Evolutionary conservation across 2,113 vertebrate genomes (phyloP).

Genomic region (Stigmatopora nigra): DNA sequence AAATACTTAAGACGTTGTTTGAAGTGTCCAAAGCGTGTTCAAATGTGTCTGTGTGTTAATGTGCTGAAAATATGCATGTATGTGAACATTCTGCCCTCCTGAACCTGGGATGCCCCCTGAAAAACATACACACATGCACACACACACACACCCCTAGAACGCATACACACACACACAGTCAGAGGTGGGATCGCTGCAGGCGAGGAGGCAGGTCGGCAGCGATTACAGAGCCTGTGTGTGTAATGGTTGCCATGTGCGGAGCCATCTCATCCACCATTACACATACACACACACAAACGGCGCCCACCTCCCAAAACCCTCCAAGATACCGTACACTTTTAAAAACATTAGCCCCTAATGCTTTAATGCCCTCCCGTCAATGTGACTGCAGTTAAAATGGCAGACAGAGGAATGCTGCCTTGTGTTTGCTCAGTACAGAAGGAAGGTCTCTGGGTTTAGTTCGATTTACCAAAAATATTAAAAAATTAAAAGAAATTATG

Average conservation of each 20-base stretch:
- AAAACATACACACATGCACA: slow-evolving; percentile 42
- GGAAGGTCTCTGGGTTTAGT: slow-evolving; percentile 42
- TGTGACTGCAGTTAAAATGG: slow-evolving; percentile 61
- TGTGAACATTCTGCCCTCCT: slow-evolving; percentile 72
- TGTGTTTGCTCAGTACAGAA: slow-evolving; percentile 56
- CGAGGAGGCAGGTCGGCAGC: slow-evolving; percentile 68
- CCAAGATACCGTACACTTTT: slow-evolving; percentile 72
- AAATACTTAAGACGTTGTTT: background rate
- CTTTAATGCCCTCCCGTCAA: slow-evolving; percentile 70
- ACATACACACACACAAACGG: slow-evolving; percentile 51
- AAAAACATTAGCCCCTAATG: slow-evolving; percentile 76
- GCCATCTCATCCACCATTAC: slow-evolving; percentile 66
- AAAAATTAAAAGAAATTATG: slow-evolving; percentile 23
- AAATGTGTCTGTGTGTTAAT: slow-evolving; percentile 43
- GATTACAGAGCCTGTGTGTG: slow-evolving; percentile 72
- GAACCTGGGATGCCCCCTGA: slow-evolving; percentile 69
- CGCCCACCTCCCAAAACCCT: slow-evolving; percentile 59
- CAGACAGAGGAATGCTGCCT: slow-evolving; percentile 59
- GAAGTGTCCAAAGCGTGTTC: slow-evolving; percentile 16
- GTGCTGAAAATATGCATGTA: slow-evolving; percentile 54
- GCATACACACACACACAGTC: slow-evolving; percentile 47
- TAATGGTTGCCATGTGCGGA: slow-evolving; percentile 78
- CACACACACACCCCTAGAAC: slow-evolving; percentile 22
- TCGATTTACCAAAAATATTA: slow-evolving; percentile 35
- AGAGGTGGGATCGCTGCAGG: slow-evolving; percentile 71